Evolutionary conservation across 2,888 invertebrate species (phyloP), one percentile per base, ranked within the genome.

Genomic region (Trichacis sp.): DNA sequence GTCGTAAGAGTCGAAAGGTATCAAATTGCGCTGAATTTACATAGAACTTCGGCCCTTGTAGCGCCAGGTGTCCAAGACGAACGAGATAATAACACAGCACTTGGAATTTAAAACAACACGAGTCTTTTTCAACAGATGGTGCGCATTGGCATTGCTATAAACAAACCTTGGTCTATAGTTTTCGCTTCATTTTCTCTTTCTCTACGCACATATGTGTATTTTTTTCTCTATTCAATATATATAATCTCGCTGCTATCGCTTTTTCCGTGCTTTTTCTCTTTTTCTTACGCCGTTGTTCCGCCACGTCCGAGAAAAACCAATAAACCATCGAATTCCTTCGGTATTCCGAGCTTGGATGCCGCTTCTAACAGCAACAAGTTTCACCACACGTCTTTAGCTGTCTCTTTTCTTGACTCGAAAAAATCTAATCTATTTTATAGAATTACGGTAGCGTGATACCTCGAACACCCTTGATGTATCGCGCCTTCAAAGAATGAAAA

Each of bases 251-350:
- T 33, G 46, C 53, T 48, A 40, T 56, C 46, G 61, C 30, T 42
- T 30, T 57, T 51, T 56, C 53, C 60, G 17, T 3, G 14, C 51
- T 62, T 46, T 65, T 24, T 67, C 60, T 57, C 59, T 60, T 62
- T 67, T 62, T 57, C 59, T 60, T 62, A 63, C 50, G 66, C 66
- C 68, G 66, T 66, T 68, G 61, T 66, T 71, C 70, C 66, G 70
- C 77, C 78, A 79, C 80, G 78, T 81, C 77, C 79, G 74, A 80
- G 75, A 69, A 78, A 78, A 81, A 77, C 81, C 81, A 81, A 82
- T 82, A 82, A 81, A 82, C 80, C 80, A 82, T 82, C 80, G 79
- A 81, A 82, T 82, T 81, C 76, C 77, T 74, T 72, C 76, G 80
- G 75, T 79, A 79, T 81, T 75, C 80, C 76, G 65, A 64, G 72